A percentile compares a stretch with the other conserved stretches of the same genome.
Conservation (phyloP, 2,797 vertebrate species). For the Heterohyrax brucei region DNA sequence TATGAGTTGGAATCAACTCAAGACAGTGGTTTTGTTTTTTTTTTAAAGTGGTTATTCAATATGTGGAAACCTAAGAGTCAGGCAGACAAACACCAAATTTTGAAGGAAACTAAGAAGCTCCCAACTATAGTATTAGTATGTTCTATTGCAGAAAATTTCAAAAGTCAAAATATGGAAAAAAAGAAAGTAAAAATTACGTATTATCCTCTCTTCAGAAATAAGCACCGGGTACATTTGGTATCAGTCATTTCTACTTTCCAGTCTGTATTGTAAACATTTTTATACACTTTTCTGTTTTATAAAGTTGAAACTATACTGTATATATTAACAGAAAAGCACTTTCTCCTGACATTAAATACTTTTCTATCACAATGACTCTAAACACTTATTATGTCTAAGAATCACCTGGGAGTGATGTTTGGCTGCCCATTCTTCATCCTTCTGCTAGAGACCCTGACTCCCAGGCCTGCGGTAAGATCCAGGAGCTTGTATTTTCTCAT, state of each 20-base stretch:
- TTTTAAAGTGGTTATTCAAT: too few species aligned
- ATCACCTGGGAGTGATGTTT: background rate
- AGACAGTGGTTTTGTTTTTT: too few species aligned
- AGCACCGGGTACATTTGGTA: background rate
- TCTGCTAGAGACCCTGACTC: background rate
- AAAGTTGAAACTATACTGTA: constrained; percentile 26
- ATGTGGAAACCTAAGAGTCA: background rate
- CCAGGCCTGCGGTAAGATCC: background rate
- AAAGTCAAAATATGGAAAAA: constrained; percentile 50
- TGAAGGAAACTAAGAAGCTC: constrained; percentile 55
- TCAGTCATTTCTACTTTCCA: background rate
- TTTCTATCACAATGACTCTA: constrained; percentile 1
- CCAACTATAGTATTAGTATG: background rate
- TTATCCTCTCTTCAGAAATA: background rate
- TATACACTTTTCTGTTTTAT: constrained; percentile 45
- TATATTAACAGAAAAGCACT: constrained; percentile 1
- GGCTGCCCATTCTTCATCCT: background rate
- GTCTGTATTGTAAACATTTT: background rate
- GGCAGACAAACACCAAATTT: background rate
- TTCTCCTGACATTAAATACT: background rate
- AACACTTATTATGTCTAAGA: background rate
- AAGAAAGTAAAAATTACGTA: constrained; percentile 45
- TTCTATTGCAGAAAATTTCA: constrained; percentile 14
- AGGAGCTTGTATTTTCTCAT: background rate
- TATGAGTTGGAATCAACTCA: too few species aligned